These are phyloP conservation scores for Equus przewalskii DNA, from an alignment of 2,113 vertebrate species.

Conservation along the genomic window DNA sequence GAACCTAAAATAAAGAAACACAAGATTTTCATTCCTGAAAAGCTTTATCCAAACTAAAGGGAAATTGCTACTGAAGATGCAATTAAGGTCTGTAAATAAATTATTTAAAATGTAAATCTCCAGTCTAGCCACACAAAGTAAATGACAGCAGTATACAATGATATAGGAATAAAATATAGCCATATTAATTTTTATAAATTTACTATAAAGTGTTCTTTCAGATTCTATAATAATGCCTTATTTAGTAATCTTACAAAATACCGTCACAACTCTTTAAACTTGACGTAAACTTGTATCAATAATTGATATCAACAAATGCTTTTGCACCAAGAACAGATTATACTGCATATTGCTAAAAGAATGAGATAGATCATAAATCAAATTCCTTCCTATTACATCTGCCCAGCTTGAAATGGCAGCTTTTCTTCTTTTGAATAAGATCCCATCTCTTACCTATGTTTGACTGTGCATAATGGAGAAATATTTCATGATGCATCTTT, in stretches of 20 bases:
- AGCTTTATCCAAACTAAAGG: not conserved
- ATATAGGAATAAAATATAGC: not conserved
- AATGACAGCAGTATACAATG: not conserved
- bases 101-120: slow-evolving; percentile 54
- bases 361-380: slow-evolving; percentile 17
- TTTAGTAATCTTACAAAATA: slow-evolving; percentile 52
- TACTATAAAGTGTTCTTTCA: slow-evolving; percentile 14
- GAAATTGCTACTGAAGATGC: not conserved
- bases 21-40: slow-evolving; percentile 36
- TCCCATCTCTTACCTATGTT: not conserved
- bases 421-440: slow-evolving; percentile 32
- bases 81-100: slow-evolving; percentile 17
- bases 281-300: slow-evolving; percentile 29
- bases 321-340: slow-evolving; percentile 4
- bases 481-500: not conserved
- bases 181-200: slow-evolving; percentile 11
- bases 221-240: not conserved
- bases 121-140: not conserved
- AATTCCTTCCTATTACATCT: slow-evolving; percentile 35
- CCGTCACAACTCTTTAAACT: not conserved
- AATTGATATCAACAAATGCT: slow-evolving; percentile 42
- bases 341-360: not conserved
- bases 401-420: not conserved
- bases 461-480: slow-evolving; percentile 37
- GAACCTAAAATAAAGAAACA: slow-evolving; percentile 24